Evolutionary conservation across 1,140 invertebrate genomes (phyloP).

Genomic region (Philopotamus ludificatus): DNA sequence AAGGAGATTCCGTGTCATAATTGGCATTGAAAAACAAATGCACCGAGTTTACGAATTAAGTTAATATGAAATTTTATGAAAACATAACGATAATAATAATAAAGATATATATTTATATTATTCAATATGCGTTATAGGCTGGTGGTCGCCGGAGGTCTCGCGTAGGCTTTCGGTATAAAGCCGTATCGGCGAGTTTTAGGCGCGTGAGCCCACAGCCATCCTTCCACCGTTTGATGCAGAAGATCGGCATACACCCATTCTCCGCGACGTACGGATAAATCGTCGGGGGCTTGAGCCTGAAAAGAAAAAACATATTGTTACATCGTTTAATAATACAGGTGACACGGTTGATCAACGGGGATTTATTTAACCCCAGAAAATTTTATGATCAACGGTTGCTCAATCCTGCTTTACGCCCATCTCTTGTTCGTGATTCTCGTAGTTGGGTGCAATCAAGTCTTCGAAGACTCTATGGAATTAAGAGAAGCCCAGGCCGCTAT

Average conservation of each 20-base stretch:
- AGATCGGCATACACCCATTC: conserved; percentile 95
- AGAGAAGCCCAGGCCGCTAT: too few relatives aligned
- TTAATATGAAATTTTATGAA: not conserved
- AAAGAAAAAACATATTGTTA: too few relatives aligned
- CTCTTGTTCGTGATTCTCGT: too few relatives aligned
- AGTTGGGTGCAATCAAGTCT: too few relatives aligned
- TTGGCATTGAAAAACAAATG: not conserved
- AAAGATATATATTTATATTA: not conserved
- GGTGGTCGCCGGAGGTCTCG: conserved; percentile 89
- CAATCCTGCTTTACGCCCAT: too few relatives aligned
- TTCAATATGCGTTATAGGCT: conserved; percentile 62
- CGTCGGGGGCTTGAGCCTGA: conserved; percentile 86
- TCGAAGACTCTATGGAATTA: too few relatives aligned
- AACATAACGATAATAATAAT: not conserved
- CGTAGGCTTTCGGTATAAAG: conserved; percentile 93
- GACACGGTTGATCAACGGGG: too few relatives aligned
- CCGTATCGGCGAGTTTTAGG: conserved; percentile 90
- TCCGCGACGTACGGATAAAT: conserved; percentile 82
- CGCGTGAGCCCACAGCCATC: conserved; percentile 93
- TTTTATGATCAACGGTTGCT: too few relatives aligned
- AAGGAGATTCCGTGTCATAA: not conserved
- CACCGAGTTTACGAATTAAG: not conserved
- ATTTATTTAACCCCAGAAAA: too few relatives aligned
- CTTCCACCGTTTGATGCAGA: conserved; percentile 88
- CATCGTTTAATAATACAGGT: too few relatives aligned